Conservation (phyloP, 30 jellyfish, hydroid and myxozoan species). For the Sanderia malayensis region DNA sequence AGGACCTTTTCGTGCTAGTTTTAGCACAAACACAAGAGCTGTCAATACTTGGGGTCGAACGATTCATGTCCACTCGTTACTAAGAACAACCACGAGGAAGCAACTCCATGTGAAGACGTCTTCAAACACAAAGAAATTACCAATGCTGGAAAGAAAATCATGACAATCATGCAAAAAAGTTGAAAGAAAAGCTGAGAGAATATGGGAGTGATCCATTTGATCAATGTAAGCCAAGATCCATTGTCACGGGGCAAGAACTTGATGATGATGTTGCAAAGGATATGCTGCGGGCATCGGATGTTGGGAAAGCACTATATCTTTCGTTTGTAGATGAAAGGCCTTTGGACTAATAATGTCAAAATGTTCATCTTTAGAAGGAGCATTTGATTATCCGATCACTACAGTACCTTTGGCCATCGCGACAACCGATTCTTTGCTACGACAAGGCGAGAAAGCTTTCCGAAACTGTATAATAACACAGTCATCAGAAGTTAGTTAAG, state of each 20-base stretch:
- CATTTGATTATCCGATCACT: not conserved
- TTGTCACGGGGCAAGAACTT: not conserved
- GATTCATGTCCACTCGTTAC: constrained; percentile 1
- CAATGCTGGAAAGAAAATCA: constrained; percentile 5
- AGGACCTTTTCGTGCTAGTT: constrained; percentile 27
- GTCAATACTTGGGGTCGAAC: constrained; percentile 29
- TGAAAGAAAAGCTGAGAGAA: not conserved
- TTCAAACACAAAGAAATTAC: constrained; percentile 22
- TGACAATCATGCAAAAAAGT: not conserved
- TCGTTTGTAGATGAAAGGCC: not conserved
- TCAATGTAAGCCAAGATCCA: not conserved
- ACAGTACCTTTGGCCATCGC: not conserved
- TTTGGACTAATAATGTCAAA: not conserved
- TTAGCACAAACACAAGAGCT: constrained; percentile 19
- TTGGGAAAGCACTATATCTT: not conserved
- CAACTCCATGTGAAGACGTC: constrained; percentile 16
- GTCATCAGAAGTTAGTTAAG: not conserved
- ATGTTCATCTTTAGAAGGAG: not conserved
- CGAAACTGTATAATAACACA: not conserved
- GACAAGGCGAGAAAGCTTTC: not conserved
- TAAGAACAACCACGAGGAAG: not conserved
- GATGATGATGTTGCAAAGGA: not conserved
- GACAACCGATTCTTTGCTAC: not conserved
- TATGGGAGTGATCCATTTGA: constrained; percentile 15
- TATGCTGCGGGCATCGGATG: not conserved